Evolutionary conservation across 1,140 invertebrate species (phyloP).

Genomic region (Drosophila subpulchrella): DNA sequence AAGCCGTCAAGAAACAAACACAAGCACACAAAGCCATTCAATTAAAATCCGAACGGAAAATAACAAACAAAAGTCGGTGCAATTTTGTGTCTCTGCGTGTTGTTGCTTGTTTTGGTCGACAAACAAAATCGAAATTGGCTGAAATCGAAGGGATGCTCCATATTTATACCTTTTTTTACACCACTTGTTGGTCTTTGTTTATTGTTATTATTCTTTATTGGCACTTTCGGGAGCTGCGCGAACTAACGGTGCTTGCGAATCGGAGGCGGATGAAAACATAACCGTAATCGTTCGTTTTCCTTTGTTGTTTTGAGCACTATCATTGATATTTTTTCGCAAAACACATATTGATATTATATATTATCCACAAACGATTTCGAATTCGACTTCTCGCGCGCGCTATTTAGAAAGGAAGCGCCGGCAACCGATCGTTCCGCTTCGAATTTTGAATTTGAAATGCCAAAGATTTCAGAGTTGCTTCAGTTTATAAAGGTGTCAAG

Average conservation of each 20-base stretch:
- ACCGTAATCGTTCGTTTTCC: conserved; percentile 1
- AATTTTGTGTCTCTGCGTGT: conserved; percentile 7
- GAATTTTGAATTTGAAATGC: too few species aligned
- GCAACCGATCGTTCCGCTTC: too few species aligned
- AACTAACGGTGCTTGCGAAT: conserved; percentile 26
- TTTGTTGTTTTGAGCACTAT: conserved; percentile 2
- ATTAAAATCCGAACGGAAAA: conserved; percentile 51
- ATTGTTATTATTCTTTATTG: conserved; percentile 32
- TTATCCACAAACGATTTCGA: not conserved
- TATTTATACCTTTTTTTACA: conserved; percentile 17
- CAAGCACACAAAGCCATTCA: conserved; percentile 17
- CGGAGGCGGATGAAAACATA: conserved; percentile 5
- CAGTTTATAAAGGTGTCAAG: too few species aligned
- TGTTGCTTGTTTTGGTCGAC: conserved; percentile 9
- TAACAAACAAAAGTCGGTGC: conserved; percentile 44
- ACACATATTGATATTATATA: not conserved
- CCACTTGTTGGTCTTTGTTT: conserved; percentile 29
- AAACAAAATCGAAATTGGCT: conserved; percentile 22
- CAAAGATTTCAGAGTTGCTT: too few species aligned
- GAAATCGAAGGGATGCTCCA: conserved; percentile 1
- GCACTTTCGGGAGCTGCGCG: conserved; percentile 28
- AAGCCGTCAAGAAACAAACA: conserved; percentile 48
- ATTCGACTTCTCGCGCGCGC: conserved; percentile 1
- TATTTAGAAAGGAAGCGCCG: not conserved
- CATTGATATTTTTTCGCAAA: not conserved